A percentile compares a stretch with the other conserved stretches of the same genome.
Conservation (phyloP, 1,140 invertebrate species). For the Oryctes rhinoceros region DNA sequence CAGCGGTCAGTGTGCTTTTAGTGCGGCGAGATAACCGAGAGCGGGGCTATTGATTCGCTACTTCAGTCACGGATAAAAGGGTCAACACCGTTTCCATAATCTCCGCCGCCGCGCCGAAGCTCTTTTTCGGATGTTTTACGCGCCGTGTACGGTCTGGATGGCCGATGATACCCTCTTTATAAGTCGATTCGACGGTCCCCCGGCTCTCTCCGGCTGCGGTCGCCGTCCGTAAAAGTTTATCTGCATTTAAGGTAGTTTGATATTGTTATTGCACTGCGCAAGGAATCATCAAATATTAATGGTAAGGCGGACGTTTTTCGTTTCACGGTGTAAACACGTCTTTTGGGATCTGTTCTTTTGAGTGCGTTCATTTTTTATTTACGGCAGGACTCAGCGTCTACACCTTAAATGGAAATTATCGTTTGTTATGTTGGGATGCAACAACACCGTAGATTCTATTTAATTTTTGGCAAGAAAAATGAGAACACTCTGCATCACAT, state of each 20-base stretch:
- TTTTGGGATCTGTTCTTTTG: background rate
- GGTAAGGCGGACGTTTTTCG: background rate
- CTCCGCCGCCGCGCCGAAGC: background rate
- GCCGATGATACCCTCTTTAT: background rate
- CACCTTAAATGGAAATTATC: background rate
- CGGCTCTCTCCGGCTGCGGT: background rate
- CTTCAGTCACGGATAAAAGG: constrained; percentile 51
- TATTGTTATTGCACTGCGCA: constrained; percentile 3
- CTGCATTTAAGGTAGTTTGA: constrained; percentile 11
- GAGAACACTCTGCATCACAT: too few relatives aligned
- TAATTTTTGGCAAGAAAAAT: too few relatives aligned
- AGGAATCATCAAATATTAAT: constrained; percentile 20
- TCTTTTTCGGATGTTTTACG: constrained; percentile 32
- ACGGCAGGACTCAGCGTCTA: background rate
- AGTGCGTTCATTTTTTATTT: background rate
- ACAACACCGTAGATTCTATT: too few relatives aligned
- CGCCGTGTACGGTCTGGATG: background rate
- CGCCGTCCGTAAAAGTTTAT: background rate
- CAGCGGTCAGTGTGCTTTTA: constrained; percentile 54
- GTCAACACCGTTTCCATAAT: constrained; percentile 49
- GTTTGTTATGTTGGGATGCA: background rate
- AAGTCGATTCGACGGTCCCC: background rate
- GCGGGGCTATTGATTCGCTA: constrained; percentile 48
- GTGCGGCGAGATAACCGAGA: constrained; percentile 53
- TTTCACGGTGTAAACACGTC: background rate